A percentile compares a stretch with the other conserved stretches of the same genome.
These are phyloP conservation scores for Micoletzkya japonica DNA, from an alignment of 2,888 invertebrate species.

Conservation along the genomic window DNA sequence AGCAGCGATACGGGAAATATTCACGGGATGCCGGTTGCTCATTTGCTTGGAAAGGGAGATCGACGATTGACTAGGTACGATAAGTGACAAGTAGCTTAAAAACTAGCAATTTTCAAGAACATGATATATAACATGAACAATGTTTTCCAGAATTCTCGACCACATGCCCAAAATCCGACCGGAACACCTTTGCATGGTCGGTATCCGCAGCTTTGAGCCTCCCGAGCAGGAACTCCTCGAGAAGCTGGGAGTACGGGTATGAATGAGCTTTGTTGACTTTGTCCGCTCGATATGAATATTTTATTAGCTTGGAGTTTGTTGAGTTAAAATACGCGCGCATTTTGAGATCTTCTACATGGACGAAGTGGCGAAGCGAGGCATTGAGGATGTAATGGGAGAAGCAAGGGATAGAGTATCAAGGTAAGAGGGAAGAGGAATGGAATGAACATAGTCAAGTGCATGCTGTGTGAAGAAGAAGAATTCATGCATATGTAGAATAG, in stretches of 20 bases:
- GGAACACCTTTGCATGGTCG: slow-evolving; percentile 51
- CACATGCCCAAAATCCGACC: slow-evolving; percentile 49
- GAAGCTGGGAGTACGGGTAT: slow-evolving; percentile 48
- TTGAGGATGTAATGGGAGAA: slow-evolving; percentile 51
- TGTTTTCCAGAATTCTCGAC: slow-evolving; percentile 31
- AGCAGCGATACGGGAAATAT: slow-evolving; percentile 52
- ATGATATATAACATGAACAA: background rate
- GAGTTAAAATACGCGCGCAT: background rate
- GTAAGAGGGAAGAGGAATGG: too few species aligned
- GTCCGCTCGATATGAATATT: too few species aligned
- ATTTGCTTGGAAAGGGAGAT: slow-evolving; percentile 54
- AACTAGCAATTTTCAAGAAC: background rate
- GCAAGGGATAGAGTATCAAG: slow-evolving; percentile 48
- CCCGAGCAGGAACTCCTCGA: slow-evolving; percentile 55
- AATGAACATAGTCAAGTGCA: too few species aligned
- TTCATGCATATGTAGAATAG: too few species aligned
- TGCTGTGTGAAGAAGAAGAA: background rate
- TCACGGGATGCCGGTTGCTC: slow-evolving; percentile 59
- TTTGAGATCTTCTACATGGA: slow-evolving; percentile 43
- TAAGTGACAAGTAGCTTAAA: too few species aligned
- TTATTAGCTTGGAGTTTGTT: background rate
- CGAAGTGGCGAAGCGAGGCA: slow-evolving; percentile 50
- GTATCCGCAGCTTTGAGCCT: slow-evolving; percentile 52
- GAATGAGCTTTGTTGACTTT: background rate
- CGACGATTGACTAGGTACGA: slow-evolving; percentile 32